phyloP scores from a whole-genome alignment of 2,797 vertebrate species.

The Acomys russatus region DNA sequence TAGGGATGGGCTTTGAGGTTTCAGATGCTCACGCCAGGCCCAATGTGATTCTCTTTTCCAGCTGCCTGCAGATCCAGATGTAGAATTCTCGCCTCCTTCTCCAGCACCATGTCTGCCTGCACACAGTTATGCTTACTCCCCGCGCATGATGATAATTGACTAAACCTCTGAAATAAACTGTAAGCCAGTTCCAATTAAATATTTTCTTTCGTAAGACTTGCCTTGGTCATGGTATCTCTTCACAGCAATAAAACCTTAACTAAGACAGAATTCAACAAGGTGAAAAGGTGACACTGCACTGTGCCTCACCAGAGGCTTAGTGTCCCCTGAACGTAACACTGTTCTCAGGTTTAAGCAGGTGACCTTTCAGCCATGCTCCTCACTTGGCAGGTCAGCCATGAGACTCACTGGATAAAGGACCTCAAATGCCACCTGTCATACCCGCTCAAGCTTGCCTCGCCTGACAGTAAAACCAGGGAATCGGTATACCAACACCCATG shows the following conservation, averaged over 20 bases:
- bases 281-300: no score
- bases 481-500: neutral
- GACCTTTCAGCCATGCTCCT: neutral
- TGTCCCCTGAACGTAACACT: neutral
- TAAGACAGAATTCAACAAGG: neutral
- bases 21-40: no score
- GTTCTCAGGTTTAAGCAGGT: neutral
- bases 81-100: no score
- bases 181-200: neutral
- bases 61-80: no score
- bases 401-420: neutral
- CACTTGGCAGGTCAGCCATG: neutral
- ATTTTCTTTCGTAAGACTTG: neutral
- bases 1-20: no score
- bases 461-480: constrained; percentile 11
- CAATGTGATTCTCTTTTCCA: no score
- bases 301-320: neutral
- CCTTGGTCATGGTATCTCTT: neutral
- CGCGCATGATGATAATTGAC: no score
- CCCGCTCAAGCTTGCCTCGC: neutral
- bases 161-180: neutral
- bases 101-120: no score
- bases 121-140: no score
- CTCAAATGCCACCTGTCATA: neutral
- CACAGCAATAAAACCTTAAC: neutral